Base-by-base conservation (phyloP, 2,888 invertebrate genomes). In the Tigriopus californicus region DNA sequence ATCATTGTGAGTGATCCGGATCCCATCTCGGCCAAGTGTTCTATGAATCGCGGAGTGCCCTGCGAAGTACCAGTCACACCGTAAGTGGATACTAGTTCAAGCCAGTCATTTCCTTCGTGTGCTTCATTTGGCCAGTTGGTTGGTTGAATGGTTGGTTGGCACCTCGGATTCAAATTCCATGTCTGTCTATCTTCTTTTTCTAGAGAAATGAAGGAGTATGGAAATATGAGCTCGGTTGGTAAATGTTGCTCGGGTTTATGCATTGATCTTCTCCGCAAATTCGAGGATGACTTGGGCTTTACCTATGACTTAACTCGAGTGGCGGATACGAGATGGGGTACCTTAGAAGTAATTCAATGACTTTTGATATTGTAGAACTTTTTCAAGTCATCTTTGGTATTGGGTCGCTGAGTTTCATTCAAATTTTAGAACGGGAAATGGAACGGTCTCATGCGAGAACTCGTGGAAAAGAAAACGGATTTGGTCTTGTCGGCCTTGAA, bases 231-330 rank as follows among this genome's bases (percentile, higher is more conserved):
- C 18, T n/a, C n/a, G 44, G 10, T 18, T 44, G n/a, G 15, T 22
- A 54, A 54, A 70, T 98, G 98, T 75, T 98, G 97, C 72, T 91
- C 91, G 61, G 98, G 98, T 8, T 91, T 97, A 73, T 97, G 95
- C 74, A 92, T 98, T 65, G 98, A 98, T 73, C 76, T 98, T 62
- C 77, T 98, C 63, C 85, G 88, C 70, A 91, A 90, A 71, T 83
- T 98, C 67, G 86, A 90, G 56, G 86, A 87, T 67, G 90, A 92
- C 70, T 77, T 98, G 63, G 90, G 92, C 61, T 98, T 98, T 74
- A 91, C 94, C 13, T 98, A 90, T 73, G 94, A 97, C 68, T 78
- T 98, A 65, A 83, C 86, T 53, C 79, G 90, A 62, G 92, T 94
- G 1, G 87, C 90, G 70, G 92, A 92, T 70, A 88, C 87, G 61